phyloP scores from a whole-genome alignment of 1,140 invertebrate species.

The Hyles euphorbiae region DNA sequence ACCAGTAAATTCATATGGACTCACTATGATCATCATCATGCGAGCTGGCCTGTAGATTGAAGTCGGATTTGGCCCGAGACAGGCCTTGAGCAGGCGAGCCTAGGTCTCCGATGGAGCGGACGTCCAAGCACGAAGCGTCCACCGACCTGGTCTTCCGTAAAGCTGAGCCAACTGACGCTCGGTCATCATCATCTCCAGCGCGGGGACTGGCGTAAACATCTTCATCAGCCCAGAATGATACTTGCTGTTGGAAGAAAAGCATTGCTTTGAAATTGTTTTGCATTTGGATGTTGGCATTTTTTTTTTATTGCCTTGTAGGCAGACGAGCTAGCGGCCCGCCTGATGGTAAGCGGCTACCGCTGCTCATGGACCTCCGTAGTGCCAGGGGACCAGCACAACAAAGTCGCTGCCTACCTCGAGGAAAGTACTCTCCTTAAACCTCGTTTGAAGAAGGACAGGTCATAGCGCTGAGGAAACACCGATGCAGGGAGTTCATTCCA shows the following conservation, averaged over 20 bases:
- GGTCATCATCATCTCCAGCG: slow-evolving; percentile 78
- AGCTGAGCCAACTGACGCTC: slow-evolving; percentile 81
- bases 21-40: slow-evolving; percentile 56
- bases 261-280: neutral
- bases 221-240: slow-evolving; percentile 86
- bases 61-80: slow-evolving; percentile 90
- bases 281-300: no score
- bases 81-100: slow-evolving; percentile 77
- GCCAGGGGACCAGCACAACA: no score
- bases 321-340: no score
- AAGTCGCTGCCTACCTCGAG: no score
- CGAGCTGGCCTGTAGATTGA: slow-evolving; percentile 82
- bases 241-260: slow-evolving; percentile 76
- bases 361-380: no score
- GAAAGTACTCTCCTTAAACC: no score
- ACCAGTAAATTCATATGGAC: neutral
- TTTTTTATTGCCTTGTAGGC: no score
- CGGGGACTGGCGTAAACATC: slow-evolving; percentile 82
- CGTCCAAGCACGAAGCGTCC: slow-evolving; percentile 90
- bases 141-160: slow-evolving; percentile 91
- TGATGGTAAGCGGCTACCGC: no score
- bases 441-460: no score
- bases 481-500: no score
- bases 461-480: no score
- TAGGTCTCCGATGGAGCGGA: slow-evolving; percentile 81